A percentile compares a stretch with the other conserved stretches of the same genome.
phyloP scores from a whole-genome alignment of 37 sponge, comb jelly and placozoan species.

The Ianthella basta region DNA sequence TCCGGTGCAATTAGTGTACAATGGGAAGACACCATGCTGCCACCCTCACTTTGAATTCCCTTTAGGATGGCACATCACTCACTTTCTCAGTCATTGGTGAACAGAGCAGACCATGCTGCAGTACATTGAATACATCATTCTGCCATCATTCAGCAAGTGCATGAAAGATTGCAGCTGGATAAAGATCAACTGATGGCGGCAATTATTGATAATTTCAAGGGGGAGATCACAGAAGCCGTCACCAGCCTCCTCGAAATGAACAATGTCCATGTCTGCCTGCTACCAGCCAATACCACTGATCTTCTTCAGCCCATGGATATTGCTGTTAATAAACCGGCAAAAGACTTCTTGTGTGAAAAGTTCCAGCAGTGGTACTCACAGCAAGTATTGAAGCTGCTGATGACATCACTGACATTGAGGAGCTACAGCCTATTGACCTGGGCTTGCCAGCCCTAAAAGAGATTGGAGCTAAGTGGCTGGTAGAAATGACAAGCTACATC shows the following conservation, averaged over 20 bases:
- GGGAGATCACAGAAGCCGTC: conserved; percentile 20
- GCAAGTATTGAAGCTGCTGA: conserved; percentile 25
- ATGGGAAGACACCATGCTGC: conserved; percentile 33
- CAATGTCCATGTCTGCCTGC: conserved; percentile 29
- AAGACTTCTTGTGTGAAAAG: conserved; percentile 6
- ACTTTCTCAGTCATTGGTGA: conserved; percentile 33
- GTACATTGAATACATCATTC: conserved; percentile 33
- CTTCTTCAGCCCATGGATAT: conserved; percentile 41
- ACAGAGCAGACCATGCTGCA: conserved; percentile 38
- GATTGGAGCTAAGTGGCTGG: conserved; percentile 23
- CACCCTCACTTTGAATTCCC: conserved; percentile 40
- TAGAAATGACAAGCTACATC: conserved; percentile 20
- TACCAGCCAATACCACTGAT: conserved; percentile 41
- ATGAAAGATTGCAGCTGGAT: not conserved
- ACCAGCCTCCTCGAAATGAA: conserved; percentile 8
- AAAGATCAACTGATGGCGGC: not conserved
- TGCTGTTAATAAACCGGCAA: conserved; percentile 38
- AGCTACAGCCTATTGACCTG: too few species aligned
- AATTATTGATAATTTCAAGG: conserved; percentile 39
- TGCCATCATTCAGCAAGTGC: conserved; percentile 12
- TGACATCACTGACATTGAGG: conserved; percentile 1
- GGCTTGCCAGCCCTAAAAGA: conserved; percentile 9
- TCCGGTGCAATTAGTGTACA: conserved; percentile 32
- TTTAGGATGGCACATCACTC: conserved; percentile 34
- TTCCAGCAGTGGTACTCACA: conserved; percentile 32